Base-by-base conservation (phyloP, 2,797 vertebrate species). In the Brachymystax lenok region DNA sequence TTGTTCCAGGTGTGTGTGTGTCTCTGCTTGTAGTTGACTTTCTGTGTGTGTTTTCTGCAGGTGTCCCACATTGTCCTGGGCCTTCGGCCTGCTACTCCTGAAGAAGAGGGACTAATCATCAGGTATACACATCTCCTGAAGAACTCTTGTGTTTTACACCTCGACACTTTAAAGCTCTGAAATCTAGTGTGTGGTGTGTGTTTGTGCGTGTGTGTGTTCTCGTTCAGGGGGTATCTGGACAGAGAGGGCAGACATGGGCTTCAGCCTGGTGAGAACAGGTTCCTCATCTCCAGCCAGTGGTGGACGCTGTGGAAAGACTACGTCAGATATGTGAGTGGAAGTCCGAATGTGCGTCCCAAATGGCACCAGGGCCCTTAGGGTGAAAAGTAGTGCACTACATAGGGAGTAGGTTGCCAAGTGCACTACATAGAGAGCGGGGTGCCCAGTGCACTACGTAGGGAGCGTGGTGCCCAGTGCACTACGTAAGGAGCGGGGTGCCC, bases 221-320 rank as follows among this genome's bases (percentile, higher is more conserved):
- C 69, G 16, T 82, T 6, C 28, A 99, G 97, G 83, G 97, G 98
- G 59, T 99, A 98, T 98, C 85, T 99, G 77, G 98, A 99, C 92
- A 95, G 98, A 80, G 98, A 99, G 90, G 98, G 96, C 92, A 94
- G 98, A 84, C 96, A 99, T 82, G 98, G 98, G 40, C 95, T 99
- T n/a, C 96, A 98, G 84, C 93, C 94, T 70, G 92, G 94, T 75
- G 97, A 99, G 88, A 99, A 96, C 91, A 99, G 98, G 98, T 99
- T 98, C 89, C 96, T 99, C 86, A 98, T 99, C 90, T 98, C 97
- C 24, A 96, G 96, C 92, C 95, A 96, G 28, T 99, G 98, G 98
- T 99, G 98, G 98, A 97, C 98, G 75, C 96, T 98, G 82, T 99
- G 98, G 98, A 99, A 97, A 87, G 98, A 99, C 83, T 99, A 99